Evolutionary conservation across 2,888 invertebrate species (phyloP).

Genomic region (Eupithecia abbreviata): DNA sequence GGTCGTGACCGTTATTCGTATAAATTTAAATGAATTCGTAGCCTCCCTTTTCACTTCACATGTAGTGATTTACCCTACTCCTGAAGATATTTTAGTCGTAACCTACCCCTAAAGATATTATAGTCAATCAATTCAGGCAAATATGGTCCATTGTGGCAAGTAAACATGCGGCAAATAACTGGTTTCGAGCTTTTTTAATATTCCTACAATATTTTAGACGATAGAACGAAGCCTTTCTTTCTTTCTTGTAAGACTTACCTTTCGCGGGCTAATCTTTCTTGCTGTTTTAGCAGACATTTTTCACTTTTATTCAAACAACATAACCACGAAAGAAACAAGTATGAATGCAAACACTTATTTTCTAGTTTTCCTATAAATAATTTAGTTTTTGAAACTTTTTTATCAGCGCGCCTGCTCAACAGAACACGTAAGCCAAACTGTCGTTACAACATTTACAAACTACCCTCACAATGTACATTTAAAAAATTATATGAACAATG

Average conservation of each 20-base stretch:
- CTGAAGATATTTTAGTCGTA: no score
- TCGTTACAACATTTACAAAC: slow-evolving; percentile 6
- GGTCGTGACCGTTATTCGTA: no score
- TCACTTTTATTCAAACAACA: not conserved
- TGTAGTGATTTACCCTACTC: no score
- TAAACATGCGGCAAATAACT: not conserved
- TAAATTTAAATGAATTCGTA: no score
- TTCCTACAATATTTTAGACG: no score
- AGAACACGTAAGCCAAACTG: not conserved
- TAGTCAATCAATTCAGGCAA: not conserved
- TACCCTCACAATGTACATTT: not conserved
- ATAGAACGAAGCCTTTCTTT: no score
- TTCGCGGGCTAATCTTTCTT: not conserved
- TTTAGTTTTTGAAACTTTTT: not conserved
- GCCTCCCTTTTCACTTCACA: no score
- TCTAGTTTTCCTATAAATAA: not conserved
- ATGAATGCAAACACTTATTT: not conserved
- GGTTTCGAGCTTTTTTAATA: not conserved
- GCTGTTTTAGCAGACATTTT: slow-evolving; percentile 13
- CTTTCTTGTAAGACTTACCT: slow-evolving; percentile 6
- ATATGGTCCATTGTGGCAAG: not conserved
- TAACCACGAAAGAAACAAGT: slow-evolving; percentile 2
- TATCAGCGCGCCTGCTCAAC: not conserved
- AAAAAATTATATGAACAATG: not conserved
- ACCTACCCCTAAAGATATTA: no score